phyloP scores from a whole-genome alignment of 1,140 invertebrate genomes.

The Drosophila nikananu region DNA sequence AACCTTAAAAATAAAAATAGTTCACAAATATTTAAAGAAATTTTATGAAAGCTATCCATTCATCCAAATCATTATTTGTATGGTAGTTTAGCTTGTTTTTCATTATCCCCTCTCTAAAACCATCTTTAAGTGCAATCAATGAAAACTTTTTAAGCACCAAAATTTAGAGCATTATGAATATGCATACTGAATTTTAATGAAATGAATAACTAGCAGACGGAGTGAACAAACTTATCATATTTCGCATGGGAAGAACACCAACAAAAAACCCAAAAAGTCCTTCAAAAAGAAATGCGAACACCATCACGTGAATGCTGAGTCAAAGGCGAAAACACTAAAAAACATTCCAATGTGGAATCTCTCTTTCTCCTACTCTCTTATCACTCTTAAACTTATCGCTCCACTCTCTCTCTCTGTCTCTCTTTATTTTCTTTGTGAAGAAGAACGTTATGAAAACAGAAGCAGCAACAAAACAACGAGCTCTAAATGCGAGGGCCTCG shows the following conservation, averaged over 20 bases:
- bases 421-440: conserved; percentile 24
- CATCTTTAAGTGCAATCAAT: neutral
- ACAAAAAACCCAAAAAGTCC: conserved; percentile 46
- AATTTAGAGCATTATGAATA: conserved; percentile 3
- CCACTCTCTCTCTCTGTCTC: neutral
- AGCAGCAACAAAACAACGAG: conserved; percentile 63
- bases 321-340: conserved; percentile 53
- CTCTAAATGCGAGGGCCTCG: rapidly evolving
- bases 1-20: no score
- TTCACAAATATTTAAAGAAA: neutral
- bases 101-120: neutral
- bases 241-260: conserved; percentile 22
- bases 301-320: conserved; percentile 67
- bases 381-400: neutral
- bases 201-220: conserved; percentile 25
- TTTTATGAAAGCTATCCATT: neutral
- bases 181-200: conserved; percentile 17
- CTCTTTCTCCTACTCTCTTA: neutral
- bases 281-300: conserved; percentile 49
- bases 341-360: conserved; percentile 50
- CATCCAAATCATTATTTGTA: neutral
- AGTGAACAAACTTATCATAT: conserved; percentile 55
- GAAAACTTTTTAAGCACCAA: conserved; percentile 6
- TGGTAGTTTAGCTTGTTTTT: neutral
- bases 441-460: conserved; percentile 82